Base-by-base conservation (phyloP, 2,797 vertebrate genomes). In the Molothrus ater region DNA sequence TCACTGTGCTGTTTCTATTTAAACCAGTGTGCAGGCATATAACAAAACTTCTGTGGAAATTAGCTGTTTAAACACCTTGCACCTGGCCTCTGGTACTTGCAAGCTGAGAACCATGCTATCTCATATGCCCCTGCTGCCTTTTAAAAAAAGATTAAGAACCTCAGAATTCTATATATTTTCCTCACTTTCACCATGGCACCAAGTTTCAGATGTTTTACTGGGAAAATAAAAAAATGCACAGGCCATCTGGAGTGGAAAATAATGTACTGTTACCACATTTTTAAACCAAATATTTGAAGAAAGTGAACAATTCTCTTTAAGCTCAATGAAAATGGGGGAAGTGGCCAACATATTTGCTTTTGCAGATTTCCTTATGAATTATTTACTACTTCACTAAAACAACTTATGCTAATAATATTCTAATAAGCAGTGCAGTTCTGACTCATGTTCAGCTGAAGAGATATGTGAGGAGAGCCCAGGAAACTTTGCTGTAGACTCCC, bases 281-380 rank as follows among this genome's bases (percentile, higher is more conserved):
- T 94, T 56, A 92, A 96, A 93, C 50, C 45, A 97, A 97, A 97
- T 95, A 97, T 96, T 96, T 96, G 51, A 94, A 91, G 66, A 85
- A 76, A 53, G 31, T 70, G 75, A 96, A 94, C 61, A 80, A 95
- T 97, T 96, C 90, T 90, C 61, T 96, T 76, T 74, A 83, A 95
- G 94, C 28, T 25, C 19, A 93, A 90, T 69, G 85, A 87, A 96
- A 97, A 90, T 13, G 42, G 17, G 7, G 60, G 12, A 26, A 73
- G 50, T 75, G 26, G 57, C 34, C 90, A 95, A 73, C 22, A 92
- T 76, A 83, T 97, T 97, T 95, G 80, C 43, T 96, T 89, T 94
- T 95, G 75, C 74, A 92, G 94, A 92, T 88, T 96, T 94, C 61
- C 73, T 80, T 80, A 87, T 97, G 95, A 98, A 97, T 97, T 97